Evolutionary conservation across 1,140 invertebrate species (phyloP).

Genomic region (Eurosta solidaginis): DNA sequence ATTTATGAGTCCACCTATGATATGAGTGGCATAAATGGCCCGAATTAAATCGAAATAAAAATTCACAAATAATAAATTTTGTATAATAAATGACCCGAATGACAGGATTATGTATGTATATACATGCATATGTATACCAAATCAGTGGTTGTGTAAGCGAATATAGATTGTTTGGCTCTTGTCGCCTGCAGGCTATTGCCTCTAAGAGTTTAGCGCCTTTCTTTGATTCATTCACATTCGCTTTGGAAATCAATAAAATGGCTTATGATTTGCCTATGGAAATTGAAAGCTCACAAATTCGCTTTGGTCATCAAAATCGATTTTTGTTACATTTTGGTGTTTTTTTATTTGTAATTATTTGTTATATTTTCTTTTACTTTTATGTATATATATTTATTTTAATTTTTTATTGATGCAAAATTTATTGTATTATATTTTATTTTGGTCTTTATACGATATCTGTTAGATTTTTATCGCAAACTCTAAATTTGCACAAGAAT

Average conservation of each 20-base stretch:
- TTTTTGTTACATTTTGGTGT: slow-evolving; percentile 8
- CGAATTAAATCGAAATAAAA: slow-evolving; percentile 25
- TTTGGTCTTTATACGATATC: background rate
- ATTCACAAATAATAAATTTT: slow-evolving; percentile 20
- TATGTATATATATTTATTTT: too few relatives aligned
- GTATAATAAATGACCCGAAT: slow-evolving; percentile 5
- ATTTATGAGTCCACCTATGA: slow-evolving; percentile 22
- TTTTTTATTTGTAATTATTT: too few relatives aligned
- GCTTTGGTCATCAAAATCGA: background rate
- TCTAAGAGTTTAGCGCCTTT: background rate
- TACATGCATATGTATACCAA: too few relatives aligned
- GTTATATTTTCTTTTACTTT: too few relatives aligned
- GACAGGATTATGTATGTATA: too few relatives aligned
- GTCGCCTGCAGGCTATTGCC: background rate
- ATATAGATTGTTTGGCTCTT: background rate
- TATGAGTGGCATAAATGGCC: slow-evolving; percentile 12
- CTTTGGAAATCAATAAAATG: background rate
- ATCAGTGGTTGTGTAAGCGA: background rate
- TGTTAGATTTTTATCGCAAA: background rate
- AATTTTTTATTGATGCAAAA: background rate
- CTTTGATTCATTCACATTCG: background rate
- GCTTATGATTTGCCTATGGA: background rate
- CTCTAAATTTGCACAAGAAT: slow-evolving; percentile 5
- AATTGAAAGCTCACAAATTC: background rate
- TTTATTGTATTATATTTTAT: background rate